Evolutionary conservation across 2,888 invertebrate genomes (phyloP), one percentile per base, ranked within the genome.

Genomic region (Nomada flava): DNA sequence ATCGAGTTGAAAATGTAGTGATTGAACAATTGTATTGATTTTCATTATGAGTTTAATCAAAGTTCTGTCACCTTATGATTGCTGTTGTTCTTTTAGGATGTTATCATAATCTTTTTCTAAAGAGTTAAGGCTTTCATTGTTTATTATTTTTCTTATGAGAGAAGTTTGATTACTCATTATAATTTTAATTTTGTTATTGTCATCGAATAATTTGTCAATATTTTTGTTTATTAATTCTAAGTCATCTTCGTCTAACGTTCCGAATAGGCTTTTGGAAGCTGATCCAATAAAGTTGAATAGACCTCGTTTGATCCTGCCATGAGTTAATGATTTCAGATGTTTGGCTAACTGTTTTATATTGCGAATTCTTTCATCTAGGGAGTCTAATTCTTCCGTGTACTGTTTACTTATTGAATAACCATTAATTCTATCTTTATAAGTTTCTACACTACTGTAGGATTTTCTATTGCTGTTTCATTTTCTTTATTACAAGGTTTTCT

Each of bases 81-180:
- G 13, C 13, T 47, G 47, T 13, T 10, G 10, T 13, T 13, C 11
- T 47, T 47, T 47, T 2, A 13, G 11, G 10, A 47, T 13, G 1
- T 47, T 47, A 13, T 10, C 36, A 42, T 7, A n/a, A 0, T 44
- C 44, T 15, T 23, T 44, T 47, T 47, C 13, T 44, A 63, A 2
- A 13, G 7, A 11, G 11, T 63, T n/a, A n/a, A 63, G n/a, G 15
- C 26, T 26, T 13, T 23, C 47, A 23, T 23, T 50, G 1, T 50
- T 18, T 26, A 64, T 50, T 44, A 64, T 50, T 26, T 47, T 64
- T 9, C 47, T 20, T 15, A 64, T 64, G 11, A 64, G 9, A 15
- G 20, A 13, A 15, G 68, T 69, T 69, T 69, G 57, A 26, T 69
- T 69, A 3, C 15, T 23, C 3, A 59, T 23, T 15, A 57, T 29